These are phyloP conservation scores for Drosophila ezoana DNA, from an alignment of 2,888 invertebrate genomes.

Conservation along the genomic window DNA sequence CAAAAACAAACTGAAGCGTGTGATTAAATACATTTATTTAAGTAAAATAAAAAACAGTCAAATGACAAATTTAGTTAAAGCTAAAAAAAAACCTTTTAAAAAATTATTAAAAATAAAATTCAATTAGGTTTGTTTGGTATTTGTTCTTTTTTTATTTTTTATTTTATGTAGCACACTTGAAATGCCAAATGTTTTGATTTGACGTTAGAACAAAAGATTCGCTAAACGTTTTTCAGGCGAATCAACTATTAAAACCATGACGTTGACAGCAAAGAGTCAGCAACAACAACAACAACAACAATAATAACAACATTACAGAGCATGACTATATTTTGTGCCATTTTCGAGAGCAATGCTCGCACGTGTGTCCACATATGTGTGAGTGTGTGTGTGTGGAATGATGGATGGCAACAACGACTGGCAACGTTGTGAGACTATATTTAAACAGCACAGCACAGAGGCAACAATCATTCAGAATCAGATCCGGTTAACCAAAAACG, in stretches of 20 bases:
- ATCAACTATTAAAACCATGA: slow-evolving; percentile 55
- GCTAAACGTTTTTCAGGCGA: slow-evolving; percentile 26
- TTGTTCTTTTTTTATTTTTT: slow-evolving; percentile 23
- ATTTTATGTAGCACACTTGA: slow-evolving; percentile 33
- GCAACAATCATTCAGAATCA: slow-evolving; percentile 67
- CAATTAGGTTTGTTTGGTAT: slow-evolving; percentile 21
- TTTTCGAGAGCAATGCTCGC: slow-evolving; percentile 71
- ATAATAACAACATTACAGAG: slow-evolving; percentile 19
- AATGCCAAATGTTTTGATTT: slow-evolving; percentile 43
- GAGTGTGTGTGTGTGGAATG: slow-evolving; percentile 34
- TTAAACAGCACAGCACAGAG: slow-evolving; percentile 50
- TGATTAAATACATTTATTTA: slow-evolving; percentile 12
- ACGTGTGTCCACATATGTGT: slow-evolving; percentile 36
- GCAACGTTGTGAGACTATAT: slow-evolving; percentile 38
- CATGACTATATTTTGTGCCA: slow-evolving; percentile 64
- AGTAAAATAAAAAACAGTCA: neutral
- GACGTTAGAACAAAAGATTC: slow-evolving; percentile 30
- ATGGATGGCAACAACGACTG: slow-evolving; percentile 58
- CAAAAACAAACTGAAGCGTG: slow-evolving; percentile 19
- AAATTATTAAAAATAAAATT: neutral
- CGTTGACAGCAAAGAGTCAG: slow-evolving; percentile 50
- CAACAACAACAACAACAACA: slow-evolving; percentile 10
- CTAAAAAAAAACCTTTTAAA: neutral
- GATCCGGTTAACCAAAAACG: slow-evolving; percentile 77
- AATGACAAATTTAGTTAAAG: slow-evolving; percentile 12